Evolutionary conservation across 2,888 invertebrate genomes (phyloP), one percentile per base, ranked within the genome.

Genomic region (Coenonympha glycerion): DNA sequence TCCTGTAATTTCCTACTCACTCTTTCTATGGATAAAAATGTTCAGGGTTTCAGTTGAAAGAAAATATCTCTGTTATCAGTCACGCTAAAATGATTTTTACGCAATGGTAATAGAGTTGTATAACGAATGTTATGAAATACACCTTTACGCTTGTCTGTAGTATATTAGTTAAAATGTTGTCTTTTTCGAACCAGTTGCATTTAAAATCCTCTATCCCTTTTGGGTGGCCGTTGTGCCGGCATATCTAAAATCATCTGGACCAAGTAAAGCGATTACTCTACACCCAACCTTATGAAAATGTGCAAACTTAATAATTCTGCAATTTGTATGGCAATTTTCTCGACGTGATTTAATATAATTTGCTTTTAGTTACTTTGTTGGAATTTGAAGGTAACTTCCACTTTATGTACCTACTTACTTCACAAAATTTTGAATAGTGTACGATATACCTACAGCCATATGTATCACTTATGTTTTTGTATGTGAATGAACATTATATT

Each of bases 171-270:
- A 72, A 84, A 84, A 83, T 80, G 82, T 83, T 86, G 85, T 84
- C 85, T 85, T 86, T 85, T 85, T 86, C 84, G 73, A 82, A 80
- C 83, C 79, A 83, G 81, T 80, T 77, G 80, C 81, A 79, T 80
- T 84, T 79, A 74, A 82, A 85, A 83, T 84, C 71, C 75, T 84
- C 80, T 65, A 63, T 85, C 83, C 73, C 71, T 83, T 77, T 84
- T 82, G 65, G 69, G 64, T 72, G 71, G 68, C 70, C 73, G 78
- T 74, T 74, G 76, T 74, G 72, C 68, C 59, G 69, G 75, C 71
- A 75, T 77, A 84, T 83, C 81, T 83, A 80, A 84, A 83, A 82
- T 82, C 80, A 84, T 80, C 82, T 80, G 78, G 76, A 79, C 75
- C 73, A 79, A 82, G 80, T 80, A 82, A 83, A 83, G 71, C 77